Evolutionary conservation across 2,113 vertebrate genomes (phyloP).

Genomic region (Halcyon senegalensis): DNA sequence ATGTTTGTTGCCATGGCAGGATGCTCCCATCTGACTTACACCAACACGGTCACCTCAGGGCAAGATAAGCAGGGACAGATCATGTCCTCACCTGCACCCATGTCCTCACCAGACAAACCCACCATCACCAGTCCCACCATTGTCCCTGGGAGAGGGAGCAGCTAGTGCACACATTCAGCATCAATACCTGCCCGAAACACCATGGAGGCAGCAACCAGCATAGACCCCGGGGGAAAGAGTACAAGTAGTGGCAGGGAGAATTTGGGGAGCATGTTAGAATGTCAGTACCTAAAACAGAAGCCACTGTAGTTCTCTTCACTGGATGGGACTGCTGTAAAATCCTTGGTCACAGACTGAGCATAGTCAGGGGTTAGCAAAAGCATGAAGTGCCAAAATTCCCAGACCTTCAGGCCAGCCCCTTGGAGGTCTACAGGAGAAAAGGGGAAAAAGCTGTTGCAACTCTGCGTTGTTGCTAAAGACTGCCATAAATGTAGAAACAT

Average conservation of each 20-base stretch:
- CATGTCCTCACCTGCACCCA: fast-evolving
- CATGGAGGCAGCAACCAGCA: neutral
- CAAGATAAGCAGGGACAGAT: neutral
- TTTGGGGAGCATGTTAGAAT: fast-evolving
- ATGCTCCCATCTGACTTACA: neutral
- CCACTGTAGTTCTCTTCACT: neutral
- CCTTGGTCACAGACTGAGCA: neutral
- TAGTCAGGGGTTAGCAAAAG: neutral
- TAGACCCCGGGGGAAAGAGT: neutral
- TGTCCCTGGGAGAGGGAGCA: neutral
- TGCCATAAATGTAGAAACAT: neutral
- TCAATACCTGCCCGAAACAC: fast-evolving
- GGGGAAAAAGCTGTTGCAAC: neutral
- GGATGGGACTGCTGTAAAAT: neutral
- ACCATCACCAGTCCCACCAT: neutral
- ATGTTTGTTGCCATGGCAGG: neutral
- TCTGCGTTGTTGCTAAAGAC: neutral
- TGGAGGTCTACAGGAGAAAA: neutral
- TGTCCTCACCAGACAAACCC: neutral
- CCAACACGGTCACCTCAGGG: neutral
- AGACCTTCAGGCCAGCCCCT: neutral
- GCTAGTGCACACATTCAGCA: neutral
- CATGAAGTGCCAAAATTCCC: neutral
- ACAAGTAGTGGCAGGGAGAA: neutral
- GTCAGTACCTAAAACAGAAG: neutral